phyloP scores from a whole-genome alignment of 2,888 invertebrate genomes.

The Caenorhabditis sp. region DNA sequence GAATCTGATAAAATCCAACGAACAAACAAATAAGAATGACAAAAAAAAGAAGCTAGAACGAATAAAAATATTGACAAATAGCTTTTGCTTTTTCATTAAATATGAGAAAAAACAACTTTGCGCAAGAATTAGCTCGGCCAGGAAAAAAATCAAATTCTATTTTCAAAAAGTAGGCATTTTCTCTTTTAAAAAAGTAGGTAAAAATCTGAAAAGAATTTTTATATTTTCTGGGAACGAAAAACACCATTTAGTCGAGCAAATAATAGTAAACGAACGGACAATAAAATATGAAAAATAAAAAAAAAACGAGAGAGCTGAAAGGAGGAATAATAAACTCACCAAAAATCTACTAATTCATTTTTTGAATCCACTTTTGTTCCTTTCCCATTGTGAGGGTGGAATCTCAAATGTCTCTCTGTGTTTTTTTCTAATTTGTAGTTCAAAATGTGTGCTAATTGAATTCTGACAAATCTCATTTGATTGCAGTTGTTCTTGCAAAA shows the following conservation, averaged over 20 bases:
- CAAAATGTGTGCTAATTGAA: not conserved
- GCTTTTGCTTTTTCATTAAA: too few relatives aligned
- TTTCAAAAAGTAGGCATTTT: slow-evolving; percentile 1
- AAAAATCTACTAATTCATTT: slow-evolving; percentile 10
- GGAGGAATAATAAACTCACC: not conserved
- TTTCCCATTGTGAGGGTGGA: too few relatives aligned
- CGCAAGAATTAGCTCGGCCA: too few relatives aligned
- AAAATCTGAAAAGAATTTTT: not conserved
- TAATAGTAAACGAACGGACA: slow-evolving; percentile 8
- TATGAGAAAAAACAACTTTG: too few relatives aligned
- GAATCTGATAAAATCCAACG: too few relatives aligned
- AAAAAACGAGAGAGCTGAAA: slow-evolving; percentile 26
- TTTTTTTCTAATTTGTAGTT: not conserved
- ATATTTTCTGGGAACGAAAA: not conserved
- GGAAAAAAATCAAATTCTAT: too few relatives aligned
- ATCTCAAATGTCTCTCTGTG: too few relatives aligned
- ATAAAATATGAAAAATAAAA: slow-evolving; percentile 35
- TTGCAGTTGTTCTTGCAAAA: slow-evolving; percentile 2
- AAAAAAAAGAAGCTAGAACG: too few relatives aligned
- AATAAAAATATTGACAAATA: too few relatives aligned
- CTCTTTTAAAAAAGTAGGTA: not conserved
- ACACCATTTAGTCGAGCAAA: not conserved
- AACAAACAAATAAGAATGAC: too few relatives aligned
- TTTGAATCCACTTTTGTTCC: not conserved
- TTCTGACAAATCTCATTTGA: not conserved